Conservation (phyloP, 2,113 vertebrate genomes). For the Mormyrus iriodes region DNA sequence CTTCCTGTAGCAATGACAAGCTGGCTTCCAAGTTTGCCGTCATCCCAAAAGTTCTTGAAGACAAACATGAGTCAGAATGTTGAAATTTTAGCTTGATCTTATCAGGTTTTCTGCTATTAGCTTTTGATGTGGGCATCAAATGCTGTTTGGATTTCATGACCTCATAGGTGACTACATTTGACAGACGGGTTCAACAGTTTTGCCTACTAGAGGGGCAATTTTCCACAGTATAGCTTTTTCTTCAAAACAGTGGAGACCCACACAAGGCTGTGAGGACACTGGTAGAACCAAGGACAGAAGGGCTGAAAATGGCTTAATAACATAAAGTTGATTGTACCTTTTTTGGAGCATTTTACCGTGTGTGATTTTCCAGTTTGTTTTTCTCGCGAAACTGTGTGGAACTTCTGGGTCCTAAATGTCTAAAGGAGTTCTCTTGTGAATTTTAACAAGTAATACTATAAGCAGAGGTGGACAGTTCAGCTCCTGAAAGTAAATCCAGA, state of each 20-base stretch:
- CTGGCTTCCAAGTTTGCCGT: background rate
- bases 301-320: background rate
- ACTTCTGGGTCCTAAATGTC: background rate
- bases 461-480: too few relatives aligned
- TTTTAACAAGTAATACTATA: background rate
- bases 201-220: background rate
- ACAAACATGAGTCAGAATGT: background rate
- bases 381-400: background rate
- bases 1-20: background rate
- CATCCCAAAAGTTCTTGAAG: background rate
- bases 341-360: background rate
- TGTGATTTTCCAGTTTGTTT: background rate
- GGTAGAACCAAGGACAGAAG: background rate
- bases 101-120: background rate
- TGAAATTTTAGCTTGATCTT: background rate
- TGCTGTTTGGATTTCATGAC: background rate
- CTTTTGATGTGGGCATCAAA: background rate
- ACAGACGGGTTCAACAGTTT: background rate
- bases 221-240: conserved; percentile 7
- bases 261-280: background rate
- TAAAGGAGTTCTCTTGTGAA: background rate
- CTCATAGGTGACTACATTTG: background rate
- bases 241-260: background rate
- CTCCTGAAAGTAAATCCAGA: too few relatives aligned
- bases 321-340: background rate